Evolutionary conservation across 2,888 invertebrate genomes (phyloP).

Genomic region (Notodonta dromedarius): DNA sequence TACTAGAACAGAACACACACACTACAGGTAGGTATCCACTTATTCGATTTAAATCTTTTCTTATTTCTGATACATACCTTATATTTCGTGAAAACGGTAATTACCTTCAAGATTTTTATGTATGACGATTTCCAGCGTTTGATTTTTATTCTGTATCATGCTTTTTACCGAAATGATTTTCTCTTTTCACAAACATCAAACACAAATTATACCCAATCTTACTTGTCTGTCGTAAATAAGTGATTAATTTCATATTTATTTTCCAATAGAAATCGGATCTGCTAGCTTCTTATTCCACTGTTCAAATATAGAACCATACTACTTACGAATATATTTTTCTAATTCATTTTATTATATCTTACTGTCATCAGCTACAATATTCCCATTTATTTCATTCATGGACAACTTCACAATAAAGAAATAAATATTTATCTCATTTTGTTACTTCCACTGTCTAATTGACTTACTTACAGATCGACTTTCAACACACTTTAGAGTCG

Average conservation of each 20-base stretch:
- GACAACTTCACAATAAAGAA: not conserved
- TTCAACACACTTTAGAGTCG: constrained; percentile 46
- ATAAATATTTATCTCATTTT: not conserved
- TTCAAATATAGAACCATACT: constrained; percentile 32
- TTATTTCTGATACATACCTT: not conserved
- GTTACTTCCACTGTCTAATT: not conserved
- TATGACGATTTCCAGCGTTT: constrained; percentile 8
- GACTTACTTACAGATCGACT: constrained; percentile 11
- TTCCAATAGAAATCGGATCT: constrained; percentile 47
- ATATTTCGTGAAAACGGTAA: not conserved
- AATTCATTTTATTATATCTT: constrained; percentile 20
- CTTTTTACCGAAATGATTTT: constrained; percentile 62
- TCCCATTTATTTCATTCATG: not conserved
- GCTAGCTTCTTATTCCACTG: constrained; percentile 44
- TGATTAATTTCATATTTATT: constrained; percentile 29
- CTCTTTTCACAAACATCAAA: constrained; percentile 83
- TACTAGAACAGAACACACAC: constrained; percentile 33
- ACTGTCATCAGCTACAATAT: constrained; percentile 18
- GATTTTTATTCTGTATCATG: constrained; percentile 37
- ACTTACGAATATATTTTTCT: constrained; percentile 14
- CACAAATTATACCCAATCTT: constrained; percentile 48
- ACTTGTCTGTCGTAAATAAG: constrained; percentile 33
- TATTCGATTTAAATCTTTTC: constrained; percentile 5
- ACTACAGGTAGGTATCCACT: constrained; percentile 12
- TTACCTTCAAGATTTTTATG: constrained; percentile 11